phyloP scores from a whole-genome alignment of 2,797 vertebrate genomes.

The Carapus acus region DNA sequence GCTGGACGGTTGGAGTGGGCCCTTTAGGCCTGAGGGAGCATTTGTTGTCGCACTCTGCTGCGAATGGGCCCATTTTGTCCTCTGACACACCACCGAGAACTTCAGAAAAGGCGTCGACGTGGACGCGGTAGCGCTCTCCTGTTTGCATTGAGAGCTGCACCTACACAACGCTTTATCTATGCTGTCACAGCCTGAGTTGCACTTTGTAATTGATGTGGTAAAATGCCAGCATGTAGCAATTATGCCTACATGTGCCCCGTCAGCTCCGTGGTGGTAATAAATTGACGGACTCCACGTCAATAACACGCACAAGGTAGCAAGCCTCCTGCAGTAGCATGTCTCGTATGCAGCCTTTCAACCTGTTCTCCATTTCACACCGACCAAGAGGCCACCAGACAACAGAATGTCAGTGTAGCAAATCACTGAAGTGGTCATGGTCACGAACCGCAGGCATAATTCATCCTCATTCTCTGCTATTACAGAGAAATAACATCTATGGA shows the following conservation, averaged over 20 bases:
- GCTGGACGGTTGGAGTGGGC: slow-evolving; percentile 24
- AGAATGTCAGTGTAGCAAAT: slow-evolving; percentile 10
- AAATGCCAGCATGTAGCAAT: slow-evolving; percentile 3
- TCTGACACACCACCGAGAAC: slow-evolving; percentile 5
- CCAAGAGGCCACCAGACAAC: slow-evolving; percentile 19
- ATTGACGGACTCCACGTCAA: background rate
- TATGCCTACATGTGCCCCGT: background rate
- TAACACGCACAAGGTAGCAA: background rate
- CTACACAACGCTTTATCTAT: slow-evolving; percentile 10
- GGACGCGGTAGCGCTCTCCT: slow-evolving; percentile 5
- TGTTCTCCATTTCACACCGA: slow-evolving; percentile 19
- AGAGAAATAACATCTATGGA: no score
- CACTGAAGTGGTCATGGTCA: slow-evolving; percentile 9
- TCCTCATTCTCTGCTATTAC: no score
- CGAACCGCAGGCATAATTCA: no score
- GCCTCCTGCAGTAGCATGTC: background rate
- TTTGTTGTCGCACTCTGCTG: slow-evolving; percentile 26
- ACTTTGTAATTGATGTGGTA: background rate
- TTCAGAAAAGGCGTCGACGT: background rate
- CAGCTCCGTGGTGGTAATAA: background rate
- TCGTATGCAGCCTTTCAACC: no score
- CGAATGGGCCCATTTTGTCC: slow-evolving; percentile 18
- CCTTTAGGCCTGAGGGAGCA: slow-evolving; percentile 27
- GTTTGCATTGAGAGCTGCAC: slow-evolving; percentile 5
- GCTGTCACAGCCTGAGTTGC: slow-evolving; percentile 14